Evolutionary conservation across 2,113 vertebrate genomes (phyloP), one percentile per base, ranked within the genome.

Genomic region (Chloropsis hardwickii): DNA sequence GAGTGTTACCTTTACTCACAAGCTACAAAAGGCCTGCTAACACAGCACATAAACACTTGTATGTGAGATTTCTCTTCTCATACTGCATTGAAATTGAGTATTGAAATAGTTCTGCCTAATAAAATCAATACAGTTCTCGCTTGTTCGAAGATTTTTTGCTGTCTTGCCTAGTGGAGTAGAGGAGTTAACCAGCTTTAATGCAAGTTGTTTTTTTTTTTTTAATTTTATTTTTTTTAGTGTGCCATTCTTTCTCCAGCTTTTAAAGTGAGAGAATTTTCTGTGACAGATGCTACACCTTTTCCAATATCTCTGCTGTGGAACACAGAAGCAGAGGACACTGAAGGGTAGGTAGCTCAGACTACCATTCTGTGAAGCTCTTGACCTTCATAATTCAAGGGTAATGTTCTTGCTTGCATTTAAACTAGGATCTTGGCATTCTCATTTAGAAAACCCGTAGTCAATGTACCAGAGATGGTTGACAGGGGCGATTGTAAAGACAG

Each of bases 161-260:
- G 9, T 71, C 17, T 50, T 64, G 31, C 27, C 1, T 9, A 35
- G 19, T 51, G n/a, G 40, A 83, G 5, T 60, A 60, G n/a, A 90
- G 28, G 22, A 56, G 15, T 65, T 81, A 82, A 61, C 35, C 2
- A 51, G 53, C 40, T 50, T 42, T 77, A 93, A 91, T 24, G 8
- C 5, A 39, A 71, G 4, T 6, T 19, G 31, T 42, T 69, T 18
- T 51, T 9, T 19, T 14, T 14, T 22, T 14, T 25, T 56, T 56
- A 5, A 33, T 19, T 29, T 8, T 42, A 2, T 2, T 40, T 65
- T 54, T 62, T 94, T 12, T 80, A 98, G 98, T 98, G 98, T 95
- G 98, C 98, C 60, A 98, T 98, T 86, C 97, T 99, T 91, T 98
- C 98, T 54, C 98, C 98, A 51, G 98, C 98, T 62, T 98, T 98